A percentile compares a stretch with the other conserved stretches of the same genome.
These are phyloP conservation scores for Macquaria ambigua DNA, from an alignment of 2,113 vertebrate species.

Conservation along the genomic window DNA sequence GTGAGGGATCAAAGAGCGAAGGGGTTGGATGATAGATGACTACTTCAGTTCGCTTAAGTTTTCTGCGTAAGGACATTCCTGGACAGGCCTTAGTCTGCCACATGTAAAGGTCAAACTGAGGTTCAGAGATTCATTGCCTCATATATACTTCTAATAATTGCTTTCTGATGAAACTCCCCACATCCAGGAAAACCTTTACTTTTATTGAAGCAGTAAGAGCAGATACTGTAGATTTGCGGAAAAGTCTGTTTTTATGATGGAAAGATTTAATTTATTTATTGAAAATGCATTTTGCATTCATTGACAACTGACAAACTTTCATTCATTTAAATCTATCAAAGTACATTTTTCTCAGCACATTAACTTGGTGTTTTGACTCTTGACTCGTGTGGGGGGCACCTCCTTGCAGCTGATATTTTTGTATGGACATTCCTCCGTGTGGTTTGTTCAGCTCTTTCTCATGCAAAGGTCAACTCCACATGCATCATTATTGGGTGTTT, in stretches of 20 bases:
- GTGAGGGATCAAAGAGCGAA: slow-evolving; percentile 32
- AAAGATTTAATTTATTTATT: background rate
- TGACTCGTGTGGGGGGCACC: background rate
- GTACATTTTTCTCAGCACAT: background rate
- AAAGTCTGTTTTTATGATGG: background rate
- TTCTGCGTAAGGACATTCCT: slow-evolving; percentile 41
- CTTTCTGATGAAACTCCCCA: slow-evolving; percentile 23
- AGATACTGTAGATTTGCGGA: background rate
- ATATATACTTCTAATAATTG: background rate
- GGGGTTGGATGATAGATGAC: slow-evolving; percentile 25
- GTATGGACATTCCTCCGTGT: slow-evolving; percentile 13
- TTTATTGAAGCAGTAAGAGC: background rate
- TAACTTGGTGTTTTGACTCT: slow-evolving; percentile 1
- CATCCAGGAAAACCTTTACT: background rate
- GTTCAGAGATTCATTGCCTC: slow-evolving; percentile 7
- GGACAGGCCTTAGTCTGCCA: background rate
- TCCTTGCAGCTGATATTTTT: slow-evolving; percentile 8
- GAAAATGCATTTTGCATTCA: background rate
- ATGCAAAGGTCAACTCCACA: slow-evolving; percentile 48
- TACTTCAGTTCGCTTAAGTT: slow-evolving; percentile 7
- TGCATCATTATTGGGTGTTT: slow-evolving; percentile 5
- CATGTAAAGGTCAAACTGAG: slow-evolving; percentile 43
- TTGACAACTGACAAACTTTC: background rate
- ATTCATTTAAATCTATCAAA: background rate
- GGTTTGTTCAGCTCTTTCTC: slow-evolving; percentile 44